Percentiles rank a stretch among this genome's conserved stretches.
phyloP scores from a whole-genome alignment of 2,888 invertebrate genomes.

The Tetranychus truncatus region DNA sequence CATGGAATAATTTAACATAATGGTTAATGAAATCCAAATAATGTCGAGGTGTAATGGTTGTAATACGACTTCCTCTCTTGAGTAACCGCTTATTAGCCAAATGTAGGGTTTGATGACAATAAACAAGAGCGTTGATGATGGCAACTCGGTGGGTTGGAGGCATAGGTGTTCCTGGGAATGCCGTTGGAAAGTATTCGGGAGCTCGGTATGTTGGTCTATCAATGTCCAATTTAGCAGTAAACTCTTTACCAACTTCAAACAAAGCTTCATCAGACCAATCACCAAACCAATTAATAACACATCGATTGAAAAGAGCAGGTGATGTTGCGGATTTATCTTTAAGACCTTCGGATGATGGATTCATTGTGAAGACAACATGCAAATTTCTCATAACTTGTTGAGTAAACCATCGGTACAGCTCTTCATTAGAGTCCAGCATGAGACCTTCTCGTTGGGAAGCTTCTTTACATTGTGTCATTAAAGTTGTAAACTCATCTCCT shows the following conservation, averaged over 20 bases:
- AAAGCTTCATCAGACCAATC: slow-evolving; percentile 95
- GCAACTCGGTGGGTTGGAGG: slow-evolving; percentile 75
- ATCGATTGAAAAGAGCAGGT: slow-evolving; percentile 88
- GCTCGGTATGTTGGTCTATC: slow-evolving; percentile 66
- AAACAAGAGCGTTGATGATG: slow-evolving; percentile 95
- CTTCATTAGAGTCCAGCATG: slow-evolving; percentile 95
- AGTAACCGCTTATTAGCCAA: slow-evolving; percentile 74
- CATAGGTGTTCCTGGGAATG: slow-evolving; percentile 48
- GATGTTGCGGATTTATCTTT: slow-evolving; percentile 97
- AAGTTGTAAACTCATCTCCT: slow-evolving; percentile 91
- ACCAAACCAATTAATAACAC: slow-evolving; percentile 98
- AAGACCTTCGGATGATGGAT: slow-evolving; percentile 91
- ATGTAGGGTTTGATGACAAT: slow-evolving; percentile 91
- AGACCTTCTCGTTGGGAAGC: slow-evolving; percentile 92
- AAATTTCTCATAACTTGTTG: slow-evolving; percentile 89
- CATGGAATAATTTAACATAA: slow-evolving; percentile 89
- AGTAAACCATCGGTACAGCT: slow-evolving; percentile 98
- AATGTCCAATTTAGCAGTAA: slow-evolving; percentile 83
- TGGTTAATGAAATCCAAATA: slow-evolving; percentile 98
- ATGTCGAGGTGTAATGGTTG: slow-evolving; percentile 93
- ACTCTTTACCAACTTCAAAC: slow-evolving; percentile 87
- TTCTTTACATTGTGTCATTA: slow-evolving; percentile 99
- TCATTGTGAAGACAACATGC: slow-evolving; percentile 99
- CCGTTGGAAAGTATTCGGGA: slow-evolving; percentile 75
- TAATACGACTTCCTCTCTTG: slow-evolving; percentile 79